A percentile compares a stretch with the other conserved stretches of the same genome.
phyloP scores from a whole-genome alignment of 64 coral and sea anemone genomes.

The Porites australiensis region DNA sequence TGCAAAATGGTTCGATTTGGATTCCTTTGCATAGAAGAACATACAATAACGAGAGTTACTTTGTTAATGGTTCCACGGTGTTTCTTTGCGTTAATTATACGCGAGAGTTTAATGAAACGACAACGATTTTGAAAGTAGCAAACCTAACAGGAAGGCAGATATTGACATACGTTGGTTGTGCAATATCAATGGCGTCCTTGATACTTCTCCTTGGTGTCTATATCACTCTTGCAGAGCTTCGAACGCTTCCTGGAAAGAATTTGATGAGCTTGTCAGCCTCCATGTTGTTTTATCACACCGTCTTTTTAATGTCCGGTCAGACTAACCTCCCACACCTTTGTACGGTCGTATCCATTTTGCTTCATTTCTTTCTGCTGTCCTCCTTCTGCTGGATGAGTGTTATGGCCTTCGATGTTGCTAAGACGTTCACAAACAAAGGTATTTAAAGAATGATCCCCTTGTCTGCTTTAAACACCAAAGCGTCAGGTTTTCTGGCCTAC shows the following conservation, averaged over 20 bases:
- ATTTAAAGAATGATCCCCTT: not conserved
- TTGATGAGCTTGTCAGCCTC: slow-evolving; percentile 55
- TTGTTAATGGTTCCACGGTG: not conserved
- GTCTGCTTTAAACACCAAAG: not conserved
- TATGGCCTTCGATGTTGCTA: slow-evolving; percentile 66
- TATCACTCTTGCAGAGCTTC: slow-evolving; percentile 19
- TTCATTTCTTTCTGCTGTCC: slow-evolving; percentile 73
- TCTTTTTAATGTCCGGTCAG: slow-evolving; percentile 31
- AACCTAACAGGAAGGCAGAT: not conserved
- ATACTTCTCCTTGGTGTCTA: slow-evolving; percentile 47
- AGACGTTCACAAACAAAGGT: slow-evolving; percentile 62
- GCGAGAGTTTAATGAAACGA: not conserved
- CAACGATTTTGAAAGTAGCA: not conserved
- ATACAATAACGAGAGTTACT: not conserved
- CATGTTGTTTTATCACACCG: slow-evolving; percentile 67
- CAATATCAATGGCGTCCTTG: slow-evolving; percentile 44
- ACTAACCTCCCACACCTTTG: slow-evolving; percentile 31
- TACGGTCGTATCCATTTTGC: slow-evolving; percentile 6
- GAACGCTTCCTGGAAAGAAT: slow-evolving; percentile 72
- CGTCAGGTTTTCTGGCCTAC: too few relatives aligned
- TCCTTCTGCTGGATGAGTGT: slow-evolving; percentile 80
- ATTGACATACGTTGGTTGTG: slow-evolving; percentile 56
- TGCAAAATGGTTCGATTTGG: slow-evolving; percentile 4
- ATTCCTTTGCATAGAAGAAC: not conserved
- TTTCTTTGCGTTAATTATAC: not conserved